Base-by-base conservation (phyloP, 1,140 invertebrate species). In the Streblospio benedicti region DNA sequence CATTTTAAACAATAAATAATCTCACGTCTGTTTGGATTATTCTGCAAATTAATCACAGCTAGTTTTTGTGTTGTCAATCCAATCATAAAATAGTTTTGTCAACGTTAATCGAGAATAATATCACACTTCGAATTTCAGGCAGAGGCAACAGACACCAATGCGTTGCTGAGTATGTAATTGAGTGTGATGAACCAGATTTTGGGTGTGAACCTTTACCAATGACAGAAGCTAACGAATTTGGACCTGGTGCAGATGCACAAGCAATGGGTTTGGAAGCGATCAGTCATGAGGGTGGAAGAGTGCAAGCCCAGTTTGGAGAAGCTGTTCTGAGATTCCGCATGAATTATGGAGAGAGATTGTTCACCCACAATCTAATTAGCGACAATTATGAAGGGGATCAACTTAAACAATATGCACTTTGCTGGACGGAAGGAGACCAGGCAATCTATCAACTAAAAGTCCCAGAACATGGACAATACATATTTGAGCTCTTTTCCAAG, bases 161-260 rank as follows among this genome's bases (percentile, higher is more conserved):
- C 27, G 53, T 61, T 14, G 44, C 38, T 30, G 52, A 43, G 49
- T 61, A 61, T 32, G 52, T 47, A 18, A 57, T 61, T 4, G 28
- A 31, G 6, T 61, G 60, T 33, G 25, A 25, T 12, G 43, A 61
- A 33, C 60, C 60, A 14, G 44, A 61, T 20, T 61, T 61, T 20
- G 30, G 45, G n/a, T 61, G 41, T 45, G 51, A 61, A 20, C 52
- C 53, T n/a, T 44, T 43, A 31, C 60, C 60, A 12, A 14, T 47
- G 18, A 45, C 28, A 20, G 44, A 31, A 28, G 14, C 43, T 20
- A n/a, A 35, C 41, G 28, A 49, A 18, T 61, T 52, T 52, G 60
- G 60, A 12, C 14, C 30, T 14, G 35, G 35, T 4, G 44, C 38
- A 28, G 53, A 61, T 14, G 41, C 52, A 1, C 16, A 30, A 9